Evolutionary conservation across 2,888 invertebrate genomes (phyloP).

Genomic region (Antheraea assamensis): DNA sequence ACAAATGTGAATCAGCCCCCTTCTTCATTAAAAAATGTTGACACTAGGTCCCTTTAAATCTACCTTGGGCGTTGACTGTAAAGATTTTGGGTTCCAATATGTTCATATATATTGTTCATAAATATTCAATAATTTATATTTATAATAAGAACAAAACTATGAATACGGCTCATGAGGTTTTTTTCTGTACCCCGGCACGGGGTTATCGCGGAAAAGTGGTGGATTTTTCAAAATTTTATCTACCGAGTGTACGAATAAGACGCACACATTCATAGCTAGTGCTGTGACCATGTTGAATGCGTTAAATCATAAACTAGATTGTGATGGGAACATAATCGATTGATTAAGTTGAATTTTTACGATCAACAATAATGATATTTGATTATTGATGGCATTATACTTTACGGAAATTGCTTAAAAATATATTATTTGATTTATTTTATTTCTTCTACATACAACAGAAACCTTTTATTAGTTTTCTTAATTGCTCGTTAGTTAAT

Average conservation of each 20-base stretch:
- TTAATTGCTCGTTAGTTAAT: no score
- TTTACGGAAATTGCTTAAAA: background rate
- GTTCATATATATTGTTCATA: background rate
- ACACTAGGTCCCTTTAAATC: no score
- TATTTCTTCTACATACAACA: no score
- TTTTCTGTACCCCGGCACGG: constrained; percentile 64
- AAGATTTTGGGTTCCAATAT: no score
- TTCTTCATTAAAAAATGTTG: no score
- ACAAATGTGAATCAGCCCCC: no score
- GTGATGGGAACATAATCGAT: constrained; percentile 39
- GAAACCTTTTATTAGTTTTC: no score
- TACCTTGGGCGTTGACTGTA: no score
- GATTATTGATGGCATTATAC: background rate
- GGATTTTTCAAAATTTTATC: constrained; percentile 83
- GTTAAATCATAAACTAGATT: constrained; percentile 11
- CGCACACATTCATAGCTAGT: constrained; percentile 60
- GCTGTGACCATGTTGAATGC: constrained; percentile 43
- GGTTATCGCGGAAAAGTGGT: constrained; percentile 82
- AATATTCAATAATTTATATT: background rate
- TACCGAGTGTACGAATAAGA: constrained; percentile 61
- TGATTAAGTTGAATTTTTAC: constrained; percentile 27
- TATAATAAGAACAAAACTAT: constrained; percentile 46
- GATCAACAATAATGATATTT: background rate
- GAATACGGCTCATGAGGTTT: constrained; percentile 64
- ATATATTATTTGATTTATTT: background rate